Percentiles rank a stretch among this genome's conserved stretches.
Evolutionary conservation across 2,797 vertebrate genomes (phyloP).

Genomic region (Enteromius trimaculatus): DNA sequence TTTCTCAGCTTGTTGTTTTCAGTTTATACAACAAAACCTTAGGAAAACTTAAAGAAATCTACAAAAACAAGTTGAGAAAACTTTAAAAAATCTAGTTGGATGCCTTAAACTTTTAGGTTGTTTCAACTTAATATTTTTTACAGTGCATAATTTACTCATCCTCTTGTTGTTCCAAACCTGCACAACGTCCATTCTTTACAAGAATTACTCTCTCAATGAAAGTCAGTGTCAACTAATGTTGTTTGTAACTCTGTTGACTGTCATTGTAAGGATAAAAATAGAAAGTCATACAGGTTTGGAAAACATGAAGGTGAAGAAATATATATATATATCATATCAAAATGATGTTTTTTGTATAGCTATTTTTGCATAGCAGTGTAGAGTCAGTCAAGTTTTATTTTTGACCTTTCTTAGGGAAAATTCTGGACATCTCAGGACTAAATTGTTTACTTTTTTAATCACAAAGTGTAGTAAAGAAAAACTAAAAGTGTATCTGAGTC

Average conservation of each 20-base stretch:
- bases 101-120: too few relatives aligned
- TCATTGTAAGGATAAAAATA: not conserved
- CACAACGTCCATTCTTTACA: not conserved
- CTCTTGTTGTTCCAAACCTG: not conserved
- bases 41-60: too few relatives aligned
- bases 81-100: too few relatives aligned
- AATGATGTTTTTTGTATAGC: too few relatives aligned
- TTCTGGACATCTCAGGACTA: too few relatives aligned
- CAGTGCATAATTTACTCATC: not conserved
- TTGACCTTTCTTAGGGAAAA: too few relatives aligned
- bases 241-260: not conserved
- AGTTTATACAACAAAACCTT: not conserved
- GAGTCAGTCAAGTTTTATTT: too few relatives aligned
- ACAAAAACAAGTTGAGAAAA: too few relatives aligned
- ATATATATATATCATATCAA: too few relatives aligned
- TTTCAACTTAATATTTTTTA: not conserved
- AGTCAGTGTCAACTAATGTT: not conserved
- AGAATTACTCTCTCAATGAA: not conserved
- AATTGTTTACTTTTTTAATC: not conserved
- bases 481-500: conserved; percentile 59
- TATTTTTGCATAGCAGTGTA: not conserved
- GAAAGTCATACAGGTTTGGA: not conserved
- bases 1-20: too few relatives aligned
- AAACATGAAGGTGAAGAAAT: not conserved
- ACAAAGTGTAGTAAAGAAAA: not conserved